A percentile compares a stretch with the other conserved stretches of the same genome.
Conservation (phyloP, 1,140 invertebrate species). For the Diabrotica virgifera region DNA sequence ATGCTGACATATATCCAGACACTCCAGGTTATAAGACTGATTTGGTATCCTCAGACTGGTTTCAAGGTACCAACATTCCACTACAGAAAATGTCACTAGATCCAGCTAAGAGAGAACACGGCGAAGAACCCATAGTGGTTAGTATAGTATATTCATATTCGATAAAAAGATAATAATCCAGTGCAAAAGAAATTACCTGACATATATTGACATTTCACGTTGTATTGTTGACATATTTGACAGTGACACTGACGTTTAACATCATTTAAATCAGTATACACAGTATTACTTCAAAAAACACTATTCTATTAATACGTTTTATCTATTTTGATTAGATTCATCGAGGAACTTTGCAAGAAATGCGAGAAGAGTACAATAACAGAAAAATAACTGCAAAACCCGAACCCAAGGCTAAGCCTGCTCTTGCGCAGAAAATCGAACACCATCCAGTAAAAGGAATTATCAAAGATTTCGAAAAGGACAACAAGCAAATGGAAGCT, state of each 20-base stretch:
- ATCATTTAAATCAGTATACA: too few species aligned
- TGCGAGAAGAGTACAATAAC: constrained; percentile 40
- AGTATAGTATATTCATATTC: constrained; percentile 34
- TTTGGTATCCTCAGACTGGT: constrained; percentile 74
- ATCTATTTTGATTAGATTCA: constrained; percentile 40
- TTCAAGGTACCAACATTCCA: constrained; percentile 65
- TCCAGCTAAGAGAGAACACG: constrained; percentile 63
- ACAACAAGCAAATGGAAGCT: constrained; percentile 33
- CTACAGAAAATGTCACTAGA: constrained; percentile 78
- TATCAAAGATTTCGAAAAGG: constrained; percentile 48
- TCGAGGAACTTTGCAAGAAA: constrained; percentile 40
- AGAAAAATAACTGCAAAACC: constrained; percentile 23
- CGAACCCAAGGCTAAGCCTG: constrained; percentile 34
- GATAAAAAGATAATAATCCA: too few species aligned
- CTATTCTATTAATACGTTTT: background rate
- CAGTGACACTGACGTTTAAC: too few species aligned
- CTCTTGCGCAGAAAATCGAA: constrained; percentile 38
- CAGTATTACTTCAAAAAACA: too few species aligned
- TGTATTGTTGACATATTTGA: too few species aligned
- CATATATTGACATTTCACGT: too few species aligned
- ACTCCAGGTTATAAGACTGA: constrained; percentile 75
- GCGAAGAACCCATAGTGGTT: constrained; percentile 61
- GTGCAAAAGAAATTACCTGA: too few species aligned
- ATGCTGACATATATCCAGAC: constrained; percentile 88
- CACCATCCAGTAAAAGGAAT: constrained; percentile 43